Conservation (phyloP, 2,113 vertebrate genomes). For the Pachycephala philippinensis region DNA sequence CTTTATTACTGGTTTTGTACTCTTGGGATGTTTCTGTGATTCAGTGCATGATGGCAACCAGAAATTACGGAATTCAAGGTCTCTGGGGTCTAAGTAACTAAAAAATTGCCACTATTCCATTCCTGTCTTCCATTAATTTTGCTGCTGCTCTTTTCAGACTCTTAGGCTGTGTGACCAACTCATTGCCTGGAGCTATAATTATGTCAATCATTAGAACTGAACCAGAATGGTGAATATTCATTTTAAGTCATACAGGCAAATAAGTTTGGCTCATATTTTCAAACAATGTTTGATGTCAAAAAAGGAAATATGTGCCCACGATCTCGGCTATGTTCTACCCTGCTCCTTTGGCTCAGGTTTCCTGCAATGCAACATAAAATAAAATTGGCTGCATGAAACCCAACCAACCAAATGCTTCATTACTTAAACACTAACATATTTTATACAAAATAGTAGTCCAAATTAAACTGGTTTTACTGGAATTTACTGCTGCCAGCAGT, state of each 20-base stretch:
- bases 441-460: neutral
- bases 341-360: neutral
- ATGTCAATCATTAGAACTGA: neutral
- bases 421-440: neutral
- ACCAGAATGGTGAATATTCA: neutral
- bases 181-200: neutral
- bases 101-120: neutral
- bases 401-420: neutral
- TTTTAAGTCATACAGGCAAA: neutral
- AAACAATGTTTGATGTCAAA: neutral
- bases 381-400: neutral
- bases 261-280: neutral
- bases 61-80: neutral
- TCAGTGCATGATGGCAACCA: neutral
- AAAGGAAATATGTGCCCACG: neutral
- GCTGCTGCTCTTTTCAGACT: conserved; percentile 1
- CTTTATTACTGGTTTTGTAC: neutral
- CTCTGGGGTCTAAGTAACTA: neutral
- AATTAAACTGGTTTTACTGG: neutral
- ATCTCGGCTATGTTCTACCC: neutral
- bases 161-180: neutral
- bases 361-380: neutral
- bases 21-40: neutral
- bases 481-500: neutral
- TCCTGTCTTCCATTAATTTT: conserved; percentile 7